phyloP scores from a whole-genome alignment of 2,888 invertebrate genomes.

The Portevinia maculata region DNA sequence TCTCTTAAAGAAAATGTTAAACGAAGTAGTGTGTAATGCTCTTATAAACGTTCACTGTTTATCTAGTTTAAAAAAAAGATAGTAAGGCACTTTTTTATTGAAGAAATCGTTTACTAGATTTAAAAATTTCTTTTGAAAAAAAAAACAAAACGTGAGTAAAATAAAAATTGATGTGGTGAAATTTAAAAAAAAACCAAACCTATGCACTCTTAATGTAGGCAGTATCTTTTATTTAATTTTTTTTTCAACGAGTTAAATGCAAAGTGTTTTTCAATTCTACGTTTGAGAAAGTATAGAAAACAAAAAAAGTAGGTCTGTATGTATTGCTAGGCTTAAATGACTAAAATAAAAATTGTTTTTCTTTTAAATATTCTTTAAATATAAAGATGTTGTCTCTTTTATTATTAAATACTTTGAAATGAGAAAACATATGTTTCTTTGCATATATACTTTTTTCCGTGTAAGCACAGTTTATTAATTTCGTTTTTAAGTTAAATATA shows the following conservation, averaged over 20 bases:
- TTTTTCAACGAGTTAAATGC: slow-evolving; percentile 32
- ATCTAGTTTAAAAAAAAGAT: slow-evolving; percentile 49
- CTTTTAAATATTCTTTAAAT: slow-evolving; percentile 30
- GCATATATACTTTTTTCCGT: slow-evolving; percentile 26
- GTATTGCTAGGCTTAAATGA: slow-evolving; percentile 72
- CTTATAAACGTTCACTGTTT: slow-evolving; percentile 41
- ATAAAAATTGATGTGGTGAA: slow-evolving; percentile 22
- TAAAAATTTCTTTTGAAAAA: slow-evolving; percentile 12
- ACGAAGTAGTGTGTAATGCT: slow-evolving; percentile 33
- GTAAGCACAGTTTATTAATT: slow-evolving; percentile 26
- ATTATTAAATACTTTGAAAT: slow-evolving; percentile 76
- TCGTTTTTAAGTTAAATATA: slow-evolving; percentile 43
- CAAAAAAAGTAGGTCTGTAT: slow-evolving; percentile 68
- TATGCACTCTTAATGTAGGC: slow-evolving; percentile 50
- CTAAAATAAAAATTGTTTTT: slow-evolving; percentile 54
- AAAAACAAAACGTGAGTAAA: background rate
- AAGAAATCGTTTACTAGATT: slow-evolving; percentile 49
- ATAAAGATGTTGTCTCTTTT: slow-evolving; percentile 69
- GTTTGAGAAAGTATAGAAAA: slow-evolving; percentile 74
- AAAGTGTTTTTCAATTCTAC: slow-evolving; percentile 47
- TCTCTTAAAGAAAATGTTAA: slow-evolving; percentile 60
- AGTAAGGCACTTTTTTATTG: slow-evolving; percentile 66
- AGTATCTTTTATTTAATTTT: slow-evolving; percentile 47
- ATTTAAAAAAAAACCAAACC: slow-evolving; percentile 16
- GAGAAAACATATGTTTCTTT: slow-evolving; percentile 65